Evolutionary conservation across 2,888 invertebrate genomes (phyloP).

Genomic region (Diarsia mendica): DNA sequence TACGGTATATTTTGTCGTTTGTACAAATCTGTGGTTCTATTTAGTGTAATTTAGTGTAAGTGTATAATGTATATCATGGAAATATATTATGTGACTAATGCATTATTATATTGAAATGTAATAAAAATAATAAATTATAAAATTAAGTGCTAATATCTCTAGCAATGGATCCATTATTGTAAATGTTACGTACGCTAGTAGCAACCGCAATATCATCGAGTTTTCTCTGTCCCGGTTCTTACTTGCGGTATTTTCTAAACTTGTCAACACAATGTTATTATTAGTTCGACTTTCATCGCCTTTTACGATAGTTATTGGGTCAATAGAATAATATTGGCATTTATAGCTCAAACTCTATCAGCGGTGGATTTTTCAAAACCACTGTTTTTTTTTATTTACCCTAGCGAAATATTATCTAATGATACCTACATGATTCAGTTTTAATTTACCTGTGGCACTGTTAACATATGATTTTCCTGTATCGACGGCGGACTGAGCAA

Average conservation of each 20-base stretch:
- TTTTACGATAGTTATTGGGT: neutral
- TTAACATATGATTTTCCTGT: conserved; percentile 74
- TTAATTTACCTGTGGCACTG: conserved; percentile 69
- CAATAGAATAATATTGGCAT: neutral
- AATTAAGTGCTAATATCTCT: neutral
- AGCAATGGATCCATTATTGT: neutral
- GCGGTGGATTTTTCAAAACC: neutral
- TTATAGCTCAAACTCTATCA: neutral
- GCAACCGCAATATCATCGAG: conserved; percentile 37
- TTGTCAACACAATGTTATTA: conserved; percentile 36
- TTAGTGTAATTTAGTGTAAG: neutral
- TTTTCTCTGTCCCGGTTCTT: conserved; percentile 36
- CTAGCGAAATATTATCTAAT: neutral
- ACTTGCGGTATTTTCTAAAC: conserved; percentile 51
- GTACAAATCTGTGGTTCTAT: neutral
- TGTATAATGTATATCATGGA: neutral
- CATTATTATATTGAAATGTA: neutral
- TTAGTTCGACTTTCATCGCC: conserved; percentile 32
- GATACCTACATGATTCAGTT: neutral
- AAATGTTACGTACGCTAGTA: conserved; percentile 31
- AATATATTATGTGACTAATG: neutral
- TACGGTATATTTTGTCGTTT: neutral
- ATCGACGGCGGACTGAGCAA: conserved; percentile 74
- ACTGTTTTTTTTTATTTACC: neutral
- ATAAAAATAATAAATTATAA: no score